Evolutionary conservation across 1,140 invertebrate genomes (phyloP).

Genomic region (Rhynchophorus ferrugineus): DNA sequence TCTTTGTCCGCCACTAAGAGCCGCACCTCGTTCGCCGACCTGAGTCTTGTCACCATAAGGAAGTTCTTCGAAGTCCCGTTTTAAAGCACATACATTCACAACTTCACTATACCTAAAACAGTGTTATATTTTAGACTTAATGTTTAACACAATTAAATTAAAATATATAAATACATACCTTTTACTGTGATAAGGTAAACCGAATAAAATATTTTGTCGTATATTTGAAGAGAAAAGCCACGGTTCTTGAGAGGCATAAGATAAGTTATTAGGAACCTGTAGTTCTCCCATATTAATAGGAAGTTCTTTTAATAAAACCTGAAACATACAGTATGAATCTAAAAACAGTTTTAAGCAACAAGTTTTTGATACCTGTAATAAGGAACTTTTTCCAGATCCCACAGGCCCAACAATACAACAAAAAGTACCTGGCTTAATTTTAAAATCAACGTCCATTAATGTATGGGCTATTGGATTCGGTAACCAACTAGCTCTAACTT

Average conservation of each 20-base stretch:
- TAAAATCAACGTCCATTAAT: conserved; percentile 53
- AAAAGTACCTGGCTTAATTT: conserved; percentile 53
- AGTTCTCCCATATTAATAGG: conserved; percentile 52
- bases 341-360: neutral
- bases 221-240: conserved; percentile 66
- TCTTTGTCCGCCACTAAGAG: conserved; percentile 65
- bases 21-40: conserved; percentile 70
- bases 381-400: conserved; percentile 71
- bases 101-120: conserved; percentile 46
- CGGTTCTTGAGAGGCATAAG: conserved; percentile 68
- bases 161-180: conserved; percentile 38
- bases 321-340: conserved; percentile 43
- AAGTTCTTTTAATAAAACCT: conserved; percentile 61
- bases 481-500: conserved; percentile 52
- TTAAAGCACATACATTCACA: conserved; percentile 55
- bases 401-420: conserved; percentile 67
- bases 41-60: conserved; percentile 60
- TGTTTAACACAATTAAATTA: too few species aligned
- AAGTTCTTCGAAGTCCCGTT: conserved; percentile 56
- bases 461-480: conserved; percentile 50
- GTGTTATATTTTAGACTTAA: too few species aligned
- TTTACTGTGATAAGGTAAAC: conserved; percentile 52
- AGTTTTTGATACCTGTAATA: conserved; percentile 47
- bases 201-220: conserved; percentile 75
- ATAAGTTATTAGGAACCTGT: conserved; percentile 51